A percentile compares a stretch with the other conserved stretches of the same genome.
phyloP scores from a whole-genome alignment of 2,113 vertebrate species.

The Serinus canaria region DNA sequence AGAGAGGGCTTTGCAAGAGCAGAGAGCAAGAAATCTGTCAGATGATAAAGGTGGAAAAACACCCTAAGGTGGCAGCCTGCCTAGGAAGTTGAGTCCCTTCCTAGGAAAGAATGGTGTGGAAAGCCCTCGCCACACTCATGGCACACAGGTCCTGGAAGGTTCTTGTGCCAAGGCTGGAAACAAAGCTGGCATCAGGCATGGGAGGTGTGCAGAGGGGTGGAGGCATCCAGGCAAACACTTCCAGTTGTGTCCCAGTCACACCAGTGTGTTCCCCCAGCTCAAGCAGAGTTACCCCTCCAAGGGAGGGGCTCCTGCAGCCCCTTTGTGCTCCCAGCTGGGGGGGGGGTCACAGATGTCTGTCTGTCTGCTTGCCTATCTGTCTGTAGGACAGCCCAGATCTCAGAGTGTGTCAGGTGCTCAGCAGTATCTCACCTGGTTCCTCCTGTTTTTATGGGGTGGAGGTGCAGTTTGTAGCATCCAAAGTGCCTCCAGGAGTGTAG shows the following conservation, averaged over 20 bases:
- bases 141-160: not conserved
- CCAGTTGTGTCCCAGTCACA: not conserved
- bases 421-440: not conserved
- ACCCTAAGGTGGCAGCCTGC: not conserved
- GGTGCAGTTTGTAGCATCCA: not conserved
- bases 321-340: fast-evolving
- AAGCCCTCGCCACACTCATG: fast-evolving
- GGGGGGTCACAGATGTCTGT: not conserved
- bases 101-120: not conserved
- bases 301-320: not conserved
- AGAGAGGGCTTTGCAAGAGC: not conserved
- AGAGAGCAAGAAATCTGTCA: not conserved
- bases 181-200: not conserved
- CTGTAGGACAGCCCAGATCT: not conserved
- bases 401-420: not conserved
- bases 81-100: not conserved
- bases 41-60: not conserved
- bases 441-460: not conserved
- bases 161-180: not conserved
- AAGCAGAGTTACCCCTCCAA: not conserved
- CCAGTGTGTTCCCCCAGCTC: not conserved
- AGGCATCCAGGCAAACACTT: fast-evolving
- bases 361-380: not conserved
- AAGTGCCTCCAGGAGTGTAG: not conserved
- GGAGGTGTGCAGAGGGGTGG: not conserved